Evolutionary conservation across 53 echinoderm and acorn worm species (phyloP).

Genomic region (Crossaster papposus): DNA sequence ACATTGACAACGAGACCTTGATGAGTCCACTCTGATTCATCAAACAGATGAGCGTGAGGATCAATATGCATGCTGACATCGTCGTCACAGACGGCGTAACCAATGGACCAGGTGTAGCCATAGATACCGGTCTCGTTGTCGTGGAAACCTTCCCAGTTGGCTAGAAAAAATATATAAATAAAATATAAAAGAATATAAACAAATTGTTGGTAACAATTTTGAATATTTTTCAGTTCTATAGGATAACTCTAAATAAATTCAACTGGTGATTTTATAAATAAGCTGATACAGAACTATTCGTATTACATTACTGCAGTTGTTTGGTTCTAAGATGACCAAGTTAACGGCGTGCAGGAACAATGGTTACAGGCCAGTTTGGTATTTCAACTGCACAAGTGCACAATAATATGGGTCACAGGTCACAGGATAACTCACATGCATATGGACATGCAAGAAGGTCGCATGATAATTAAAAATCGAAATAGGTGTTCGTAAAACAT

Average conservation of each 20-base stretch:
- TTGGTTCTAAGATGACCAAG: no score
- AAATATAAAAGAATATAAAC: no score
- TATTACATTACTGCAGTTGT: neutral
- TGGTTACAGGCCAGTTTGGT: no score
- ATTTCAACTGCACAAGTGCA: no score
- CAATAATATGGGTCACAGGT: no score
- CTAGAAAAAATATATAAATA: conserved; percentile 22
- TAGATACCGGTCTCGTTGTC: conserved; percentile 61
- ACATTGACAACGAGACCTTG: conserved; percentile 37
- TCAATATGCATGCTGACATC: conserved; percentile 57
- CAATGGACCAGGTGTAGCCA: conserved; percentile 68
- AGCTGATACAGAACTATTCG: neutral
- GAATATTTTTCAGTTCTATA: neutral
- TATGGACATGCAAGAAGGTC: no score
- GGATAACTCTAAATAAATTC: neutral
- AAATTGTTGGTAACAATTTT: neutral
- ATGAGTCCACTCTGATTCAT: conserved; percentile 56
- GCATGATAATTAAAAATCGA: no score
- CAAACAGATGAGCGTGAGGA: conserved; percentile 64
- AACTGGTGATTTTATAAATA: neutral
- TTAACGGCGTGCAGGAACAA: no score
- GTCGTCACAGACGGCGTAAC: conserved; percentile 38
- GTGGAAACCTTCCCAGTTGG: conserved; percentile 65
- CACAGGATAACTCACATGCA: no score
- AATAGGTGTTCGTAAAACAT: no score